These are phyloP conservation scores for Catalaphyllia jardinei DNA, from an alignment of 64 coral and sea anemone genomes.

Conservation along the genomic window DNA sequence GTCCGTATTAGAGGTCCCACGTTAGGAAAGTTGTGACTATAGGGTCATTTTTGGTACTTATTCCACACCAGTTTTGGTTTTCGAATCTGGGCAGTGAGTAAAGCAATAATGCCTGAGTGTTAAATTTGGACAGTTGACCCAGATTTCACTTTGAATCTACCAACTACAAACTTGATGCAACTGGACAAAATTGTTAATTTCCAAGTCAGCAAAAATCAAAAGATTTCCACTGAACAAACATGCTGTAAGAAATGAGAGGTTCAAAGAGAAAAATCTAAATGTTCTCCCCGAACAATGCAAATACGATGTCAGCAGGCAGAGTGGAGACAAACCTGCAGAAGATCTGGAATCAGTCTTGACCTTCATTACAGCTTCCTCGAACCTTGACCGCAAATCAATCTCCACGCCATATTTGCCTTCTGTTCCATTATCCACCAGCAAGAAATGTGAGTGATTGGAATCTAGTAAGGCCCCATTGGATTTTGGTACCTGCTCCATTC, in stretches of 20 bases:
- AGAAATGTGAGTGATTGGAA: constrained; percentile 94
- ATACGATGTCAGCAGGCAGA: too few relatives aligned
- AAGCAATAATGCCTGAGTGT: too few relatives aligned
- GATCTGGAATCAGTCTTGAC: constrained; percentile 92
- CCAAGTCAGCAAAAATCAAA: neutral
- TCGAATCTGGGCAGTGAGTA: too few relatives aligned
- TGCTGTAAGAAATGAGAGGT: neutral
- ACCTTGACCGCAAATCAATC: constrained; percentile 82
- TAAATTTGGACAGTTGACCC: too few relatives aligned
- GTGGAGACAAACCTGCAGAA: constrained; percentile 59
- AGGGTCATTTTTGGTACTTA: neutral
- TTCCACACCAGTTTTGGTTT: neutral
- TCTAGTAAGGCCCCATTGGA: constrained; percentile 76
- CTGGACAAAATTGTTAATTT: too few relatives aligned
- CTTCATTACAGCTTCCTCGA: constrained; percentile 96
- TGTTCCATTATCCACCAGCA: constrained; percentile 96
- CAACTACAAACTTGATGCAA: too few relatives aligned
- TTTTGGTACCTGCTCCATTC: constrained; percentile 68
- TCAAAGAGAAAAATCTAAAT: neutral
- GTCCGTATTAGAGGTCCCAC: too few relatives aligned
- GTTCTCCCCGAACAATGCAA: too few relatives aligned
- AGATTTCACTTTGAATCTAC: too few relatives aligned
- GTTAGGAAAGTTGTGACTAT: too few relatives aligned
- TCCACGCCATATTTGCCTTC: constrained; percentile 94
- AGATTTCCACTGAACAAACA: neutral